Evolutionary conservation across 2,113 vertebrate genomes (phyloP).

Genomic region (Aplodontia rufa): DNA sequence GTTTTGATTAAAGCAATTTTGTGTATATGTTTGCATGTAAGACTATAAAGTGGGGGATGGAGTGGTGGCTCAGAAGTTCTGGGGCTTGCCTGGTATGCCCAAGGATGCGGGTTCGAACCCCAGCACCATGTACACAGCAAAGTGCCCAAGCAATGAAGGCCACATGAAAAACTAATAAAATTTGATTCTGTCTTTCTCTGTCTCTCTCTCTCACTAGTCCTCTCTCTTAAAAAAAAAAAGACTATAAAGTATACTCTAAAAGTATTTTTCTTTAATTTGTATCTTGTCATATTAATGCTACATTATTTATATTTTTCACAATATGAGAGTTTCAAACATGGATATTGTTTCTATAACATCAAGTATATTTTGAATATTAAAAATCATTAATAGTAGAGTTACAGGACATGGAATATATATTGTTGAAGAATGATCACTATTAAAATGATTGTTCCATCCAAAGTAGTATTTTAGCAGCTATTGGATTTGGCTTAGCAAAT

Average conservation of each 20-base stretch:
- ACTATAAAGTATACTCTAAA: neutral
- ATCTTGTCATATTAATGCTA: neutral
- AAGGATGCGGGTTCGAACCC: no score
- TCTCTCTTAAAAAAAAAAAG: no score
- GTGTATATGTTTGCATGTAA: neutral
- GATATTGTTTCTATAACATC: neutral
- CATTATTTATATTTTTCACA: neutral
- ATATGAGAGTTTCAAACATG: neutral
- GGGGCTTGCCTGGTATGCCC: no score
- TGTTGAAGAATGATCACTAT: neutral
- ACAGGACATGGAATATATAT: neutral
- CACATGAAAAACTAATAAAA: no score
- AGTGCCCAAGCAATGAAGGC: no score
- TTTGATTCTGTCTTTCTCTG: no score
- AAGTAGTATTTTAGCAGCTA: neutral
- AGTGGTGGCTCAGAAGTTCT: no score
- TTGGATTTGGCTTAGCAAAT: neutral
- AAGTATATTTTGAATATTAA: conserved; percentile 11
- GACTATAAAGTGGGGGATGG: no score
- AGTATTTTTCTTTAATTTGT: neutral
- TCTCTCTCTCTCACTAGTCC: no score
- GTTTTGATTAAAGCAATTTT: neutral
- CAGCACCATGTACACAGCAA: no score
- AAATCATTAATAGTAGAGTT: conserved; percentile 10
- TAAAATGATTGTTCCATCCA: conserved; percentile 6